Base-by-base conservation (phyloP, 2,888 invertebrate genomes). In the Eudemis profundana region DNA sequence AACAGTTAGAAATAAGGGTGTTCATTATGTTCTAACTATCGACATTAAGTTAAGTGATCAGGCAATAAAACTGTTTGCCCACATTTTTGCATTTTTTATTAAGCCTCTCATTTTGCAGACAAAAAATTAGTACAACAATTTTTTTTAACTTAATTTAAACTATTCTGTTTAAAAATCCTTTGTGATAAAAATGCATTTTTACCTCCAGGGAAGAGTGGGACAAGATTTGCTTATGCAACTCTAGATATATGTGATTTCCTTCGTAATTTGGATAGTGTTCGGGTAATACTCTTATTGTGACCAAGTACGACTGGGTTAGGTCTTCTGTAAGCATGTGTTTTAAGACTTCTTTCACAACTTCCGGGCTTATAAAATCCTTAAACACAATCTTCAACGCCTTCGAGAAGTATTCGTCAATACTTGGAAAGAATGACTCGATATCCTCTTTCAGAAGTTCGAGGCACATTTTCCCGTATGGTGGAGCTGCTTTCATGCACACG, bases 201-300 rank as follows among this genome's bases (percentile, higher is more conserved):
- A 84, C 74, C 75, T 86, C 87, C 14, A 78, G 71, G 15, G 83
- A 83, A 2, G 84, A 74, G 66, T 85, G 77, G 7, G 68, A 66
- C 49, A 68, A 46, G 15, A 82, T 69, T 27, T 4, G 38, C 46
- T 59, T 66, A n/a, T 68, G 54, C 2, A 68, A 54, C 66, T 69
- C 15, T 72, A 60, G 14, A 69, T 67, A 40, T 82, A 64, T 21
- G 68, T 62, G 44, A 46, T 72, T 21, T 50, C 23, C 17, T 29
- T 69, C 57, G n/a, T 71, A 46, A 10, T 68, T 38, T 4, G 67
- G 61, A 12, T 14, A 53, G 8, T 54, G 38, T 0, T 68, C 14
- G 1, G 73, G 67, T 53, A 79, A 68, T 19, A 76, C 49, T 63
- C 76, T 71, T 61, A 86, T 71, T 1, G 78, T 73, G n/a, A 78